Base-by-base conservation (phyloP, 2,888 invertebrate genomes). In the Leptarthrus brevirostris region DNA sequence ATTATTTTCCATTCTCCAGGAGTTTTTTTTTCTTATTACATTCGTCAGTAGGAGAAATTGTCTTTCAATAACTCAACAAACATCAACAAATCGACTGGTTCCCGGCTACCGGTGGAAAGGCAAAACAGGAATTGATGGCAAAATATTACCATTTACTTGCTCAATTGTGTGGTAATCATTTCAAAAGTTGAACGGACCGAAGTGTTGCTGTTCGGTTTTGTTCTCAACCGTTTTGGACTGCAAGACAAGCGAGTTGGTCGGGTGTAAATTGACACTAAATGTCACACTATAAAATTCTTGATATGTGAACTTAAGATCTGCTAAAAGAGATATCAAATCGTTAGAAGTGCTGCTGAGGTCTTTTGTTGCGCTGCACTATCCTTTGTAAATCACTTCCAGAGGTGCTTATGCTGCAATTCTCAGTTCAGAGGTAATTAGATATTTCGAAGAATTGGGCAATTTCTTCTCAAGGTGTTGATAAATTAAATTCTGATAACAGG, bases 221-320 rank as follows among this genome's bases (percentile, higher is more conserved):
- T 44, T 47, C 26, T 14, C 36, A 61, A 36, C 14, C 20, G 24
- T 34, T 24, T 47, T 34, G 24, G 44, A 52, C 30, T 52, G 30
- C 14, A 52, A 69, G 52, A 69, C 36, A 5, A 69, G 30, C 69
- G 18, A 52, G 34, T 34, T 52, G 18, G 12, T 14, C 49, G 44
- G 26, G 73, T 73, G 73, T 73, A 73, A 73, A 73, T 49, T 72
- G 72, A 72, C 72, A 72, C 72, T 58, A 72, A 72, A 72, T 73
- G 61, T 52, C 61, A 52, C 73, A 61, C 64, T 58, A 73, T 73
- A 64, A 61, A 64, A 73, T 73, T 61, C 61, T 52, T 64, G 61
- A 73, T 73, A 64, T 64, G 61, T 61, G 61, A 73, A 61, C 61
- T 61, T 73, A 64, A 73, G 73, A 73, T 73, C 64, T 52, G 49